Conservation (phyloP, 2,113 vertebrate genomes). For the Tauraco erythrolophus region DNA sequence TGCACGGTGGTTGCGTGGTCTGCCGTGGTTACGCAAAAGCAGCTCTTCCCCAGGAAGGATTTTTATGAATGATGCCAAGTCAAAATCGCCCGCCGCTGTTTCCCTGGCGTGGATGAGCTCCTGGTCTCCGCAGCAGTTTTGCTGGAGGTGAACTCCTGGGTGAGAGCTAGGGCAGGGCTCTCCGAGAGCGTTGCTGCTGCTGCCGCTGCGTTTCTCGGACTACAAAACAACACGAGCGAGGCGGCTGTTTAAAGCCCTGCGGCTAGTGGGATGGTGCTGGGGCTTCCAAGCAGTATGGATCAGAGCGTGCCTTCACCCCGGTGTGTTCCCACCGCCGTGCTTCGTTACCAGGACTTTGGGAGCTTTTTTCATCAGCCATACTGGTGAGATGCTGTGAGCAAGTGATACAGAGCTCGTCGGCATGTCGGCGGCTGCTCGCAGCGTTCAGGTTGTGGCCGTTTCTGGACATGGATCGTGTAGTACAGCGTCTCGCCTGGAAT, state of each 20-base stretch:
- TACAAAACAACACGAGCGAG: background rate
- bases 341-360: background rate
- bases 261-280: background rate
- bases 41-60: background rate
- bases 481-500: background rate
- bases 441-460: background rate
- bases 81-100: background rate
- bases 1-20: background rate
- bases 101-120: background rate
- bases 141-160: constrained; percentile 8
- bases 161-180: background rate
- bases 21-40: background rate
- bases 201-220: background rate
- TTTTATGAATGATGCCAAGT: constrained; percentile 4
- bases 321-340: background rate
- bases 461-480: background rate
- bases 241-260: background rate
- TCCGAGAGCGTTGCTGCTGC: background rate
- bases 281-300: background rate
- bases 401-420: background rate
- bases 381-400: background rate
- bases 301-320: background rate
- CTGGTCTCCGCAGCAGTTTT: background rate
- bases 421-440: background rate
- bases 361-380: background rate